Base-by-base conservation (phyloP, 2,888 invertebrate species). In the Gari tellinella region DNA sequence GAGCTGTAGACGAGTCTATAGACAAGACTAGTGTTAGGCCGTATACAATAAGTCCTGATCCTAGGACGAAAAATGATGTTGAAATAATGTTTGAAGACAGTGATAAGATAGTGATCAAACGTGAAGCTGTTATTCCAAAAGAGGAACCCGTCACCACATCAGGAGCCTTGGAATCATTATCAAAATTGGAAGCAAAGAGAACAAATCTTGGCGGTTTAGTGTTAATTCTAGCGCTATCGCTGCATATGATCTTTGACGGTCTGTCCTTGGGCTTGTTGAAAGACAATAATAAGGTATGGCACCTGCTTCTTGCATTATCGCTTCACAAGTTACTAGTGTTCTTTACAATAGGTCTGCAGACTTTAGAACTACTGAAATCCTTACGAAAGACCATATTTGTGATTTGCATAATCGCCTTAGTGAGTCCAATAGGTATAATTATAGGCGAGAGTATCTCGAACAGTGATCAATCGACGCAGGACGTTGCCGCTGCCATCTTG, bases 231-330 rank as follows among this genome's bases (percentile, higher is more conserved):
- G 93, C 94, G 10, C 86, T 94, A 0, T 94, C 94, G 0, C 81
- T 94, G 2, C 94, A 94, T 84, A 93, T 94, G 10, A 84, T 94
- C 8, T 94, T 94, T 82, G 94, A 94, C 84, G 94, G 94, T 2
- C 84, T 94, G 46, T 93, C 93, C 7, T 86, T 94, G 61, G 94
- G 94, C 0, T 88, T 94, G 15, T 93, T 93, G 74, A 65, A 82
- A 10, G 86, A 87, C 26, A 61, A 72, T 1, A 40, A 57, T 2
- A 72, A 74, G 21, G 84, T 86, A 1, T 69, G 92, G 70, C 88
- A 92, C 74, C 89, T 86, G n/a, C 55, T 85, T 17, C 58, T 94
- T 7, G 94, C 94, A 1, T 92, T 94, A 19, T 82, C 92, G 43
- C 89, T 94, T 49, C 94, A 94, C 87, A 94, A 94, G 80, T 87